Percentiles rank a stretch among this genome's conserved stretches.
Evolutionary conservation across 2,888 invertebrate genomes (phyloP).

Genomic region (Plebejus melissa): DNA sequence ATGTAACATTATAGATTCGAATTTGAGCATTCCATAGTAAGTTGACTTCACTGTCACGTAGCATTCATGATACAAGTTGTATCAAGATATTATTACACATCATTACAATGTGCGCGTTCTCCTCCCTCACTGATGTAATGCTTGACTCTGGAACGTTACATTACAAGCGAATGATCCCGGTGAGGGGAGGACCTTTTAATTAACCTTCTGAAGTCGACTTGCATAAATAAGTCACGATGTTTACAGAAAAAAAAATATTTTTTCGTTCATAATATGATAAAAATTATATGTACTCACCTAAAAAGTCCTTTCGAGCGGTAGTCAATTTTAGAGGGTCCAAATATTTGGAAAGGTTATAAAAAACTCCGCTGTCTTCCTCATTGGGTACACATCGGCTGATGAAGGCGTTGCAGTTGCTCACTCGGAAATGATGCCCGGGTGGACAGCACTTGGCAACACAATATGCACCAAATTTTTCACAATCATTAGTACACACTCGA

Average conservation of each 20-base stretch:
- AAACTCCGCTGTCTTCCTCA: constrained; percentile 45
- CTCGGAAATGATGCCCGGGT: constrained; percentile 68
- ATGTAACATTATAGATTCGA: no score
- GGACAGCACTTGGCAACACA: constrained; percentile 78
- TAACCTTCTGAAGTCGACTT: no score
- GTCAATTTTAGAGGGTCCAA: constrained; percentile 47
- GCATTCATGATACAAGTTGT: no score
- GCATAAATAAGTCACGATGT: no score
- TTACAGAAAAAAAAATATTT: neutral
- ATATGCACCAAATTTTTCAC: constrained; percentile 53
- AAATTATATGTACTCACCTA: constrained; percentile 46
- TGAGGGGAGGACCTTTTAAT: no score
- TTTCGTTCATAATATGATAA: neutral
- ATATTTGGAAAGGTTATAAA: constrained; percentile 56
- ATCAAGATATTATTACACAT: no score
- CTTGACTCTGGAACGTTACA: no score
- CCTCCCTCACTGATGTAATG: no score
- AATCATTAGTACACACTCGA: constrained; percentile 58
- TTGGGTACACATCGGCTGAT: constrained; percentile 57
- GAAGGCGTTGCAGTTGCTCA: constrained; percentile 50
- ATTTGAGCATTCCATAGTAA: no score
- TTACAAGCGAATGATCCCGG: no score
- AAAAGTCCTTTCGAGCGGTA: constrained; percentile 41
- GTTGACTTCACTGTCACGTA: no score
- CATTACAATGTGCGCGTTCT: no score